Conservation (phyloP, 2,888 invertebrate genomes). For the Acanthosoma haemorrhoidale region DNA sequence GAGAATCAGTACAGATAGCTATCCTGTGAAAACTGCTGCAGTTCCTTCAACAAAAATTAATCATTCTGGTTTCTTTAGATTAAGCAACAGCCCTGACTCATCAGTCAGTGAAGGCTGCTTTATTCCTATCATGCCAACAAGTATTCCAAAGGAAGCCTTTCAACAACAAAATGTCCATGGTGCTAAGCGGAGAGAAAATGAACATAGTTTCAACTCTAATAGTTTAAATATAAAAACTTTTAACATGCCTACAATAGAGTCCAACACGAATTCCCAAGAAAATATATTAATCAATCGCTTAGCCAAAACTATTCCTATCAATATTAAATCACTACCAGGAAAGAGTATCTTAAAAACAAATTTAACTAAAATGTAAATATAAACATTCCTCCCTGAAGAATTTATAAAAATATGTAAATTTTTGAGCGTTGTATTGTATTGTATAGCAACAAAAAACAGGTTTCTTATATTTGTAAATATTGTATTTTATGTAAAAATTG, state of each 20-base stretch:
- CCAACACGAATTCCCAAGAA: too few species aligned
- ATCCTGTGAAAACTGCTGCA: background rate
- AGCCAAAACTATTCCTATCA: background rate
- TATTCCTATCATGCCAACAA: background rate
- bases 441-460: background rate
- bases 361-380: background rate
- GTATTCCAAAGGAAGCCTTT: background rate
- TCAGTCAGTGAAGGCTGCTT: slow-evolving; percentile 1
- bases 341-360: slow-evolving; percentile 6
- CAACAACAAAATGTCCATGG: background rate
- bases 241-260: too few species aligned
- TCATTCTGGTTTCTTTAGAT: background rate
- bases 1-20: background rate
- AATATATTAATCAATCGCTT: background rate
- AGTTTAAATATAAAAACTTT: too few species aligned
- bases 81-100: background rate
- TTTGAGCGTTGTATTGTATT: background rate
- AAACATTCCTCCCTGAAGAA: slow-evolving; percentile 4
- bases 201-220: too few species aligned
- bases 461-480: background rate
- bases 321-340: background rate
- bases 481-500: background rate
- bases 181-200: background rate
- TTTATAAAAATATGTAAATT: background rate
- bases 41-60: background rate